Conservation (phyloP, 1,140 invertebrate genomes). For the Melitaea cinxia region DNA sequence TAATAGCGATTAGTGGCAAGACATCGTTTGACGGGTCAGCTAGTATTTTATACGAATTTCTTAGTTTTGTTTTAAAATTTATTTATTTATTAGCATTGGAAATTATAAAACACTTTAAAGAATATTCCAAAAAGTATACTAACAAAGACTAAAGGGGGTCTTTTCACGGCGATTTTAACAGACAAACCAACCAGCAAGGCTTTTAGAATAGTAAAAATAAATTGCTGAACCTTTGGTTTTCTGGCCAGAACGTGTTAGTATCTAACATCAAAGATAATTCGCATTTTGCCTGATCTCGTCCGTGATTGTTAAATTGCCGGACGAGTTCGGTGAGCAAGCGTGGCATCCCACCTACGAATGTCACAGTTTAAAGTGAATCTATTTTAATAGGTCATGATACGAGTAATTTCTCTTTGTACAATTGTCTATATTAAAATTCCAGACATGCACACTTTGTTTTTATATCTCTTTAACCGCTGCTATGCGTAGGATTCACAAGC, state of each 20-base stretch:
- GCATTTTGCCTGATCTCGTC: constrained; percentile 33
- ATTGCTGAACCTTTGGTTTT: too few species aligned
- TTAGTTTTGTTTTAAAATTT: too few species aligned
- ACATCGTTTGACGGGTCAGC: too few species aligned
- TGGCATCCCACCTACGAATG: constrained; percentile 38
- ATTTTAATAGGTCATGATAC: constrained; percentile 34
- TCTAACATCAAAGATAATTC: constrained; percentile 36
- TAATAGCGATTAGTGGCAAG: too few species aligned
- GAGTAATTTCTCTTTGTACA: constrained; percentile 14
- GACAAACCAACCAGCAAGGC: too few species aligned
- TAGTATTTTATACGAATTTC: too few species aligned
- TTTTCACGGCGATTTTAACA: too few species aligned
- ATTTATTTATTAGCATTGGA: too few species aligned
- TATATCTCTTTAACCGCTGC: neutral
- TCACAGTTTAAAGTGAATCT: constrained; percentile 28
- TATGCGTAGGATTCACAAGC: neutral
- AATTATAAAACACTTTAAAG: too few species aligned
- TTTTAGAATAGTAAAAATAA: too few species aligned
- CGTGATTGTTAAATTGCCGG: constrained; percentile 43
- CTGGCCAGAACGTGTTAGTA: constrained; percentile 15
- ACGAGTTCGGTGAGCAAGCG: constrained; percentile 30
- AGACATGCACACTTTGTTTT: neutral
- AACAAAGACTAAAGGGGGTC: too few species aligned
- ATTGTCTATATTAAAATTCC: constrained; percentile 1
- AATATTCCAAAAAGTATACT: too few species aligned